Percentiles rank a stretch among this genome's conserved stretches.
phyloP scores from a whole-genome alignment of 1,140 invertebrate genomes.

The Diabrotica virgifera region DNA sequence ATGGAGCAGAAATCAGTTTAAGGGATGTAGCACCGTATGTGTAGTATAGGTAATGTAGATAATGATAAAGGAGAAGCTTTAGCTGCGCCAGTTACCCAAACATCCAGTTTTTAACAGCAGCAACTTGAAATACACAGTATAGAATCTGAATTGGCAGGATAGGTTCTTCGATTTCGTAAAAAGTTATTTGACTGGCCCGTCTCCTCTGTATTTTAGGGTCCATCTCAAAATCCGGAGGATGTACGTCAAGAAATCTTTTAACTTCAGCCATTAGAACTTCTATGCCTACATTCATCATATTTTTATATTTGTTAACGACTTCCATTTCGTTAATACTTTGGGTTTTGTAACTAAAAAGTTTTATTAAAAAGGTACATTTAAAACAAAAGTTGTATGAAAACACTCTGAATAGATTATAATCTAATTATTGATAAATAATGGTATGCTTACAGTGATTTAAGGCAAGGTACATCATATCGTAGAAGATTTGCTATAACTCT shows the following conservation, averaged over 20 bases:
- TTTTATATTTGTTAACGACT: conserved; percentile 25
- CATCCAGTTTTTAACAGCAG: conserved; percentile 34
- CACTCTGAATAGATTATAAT: too few species aligned
- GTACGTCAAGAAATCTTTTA: conserved; percentile 26
- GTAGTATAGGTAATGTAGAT: conserved; percentile 9
- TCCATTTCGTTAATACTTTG: conserved; percentile 24
- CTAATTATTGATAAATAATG: too few species aligned
- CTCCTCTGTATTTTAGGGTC: conserved; percentile 29
- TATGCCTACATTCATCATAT: conserved; percentile 18
- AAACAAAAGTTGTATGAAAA: too few species aligned
- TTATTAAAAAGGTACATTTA: too few species aligned
- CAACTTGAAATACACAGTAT: conserved; percentile 30
- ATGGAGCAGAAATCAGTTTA: too few species aligned
- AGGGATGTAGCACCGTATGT: too few species aligned
- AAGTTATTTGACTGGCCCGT: conserved; percentile 26
- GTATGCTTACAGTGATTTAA: too few species aligned
- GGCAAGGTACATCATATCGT: too few species aligned
- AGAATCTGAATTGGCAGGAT: conserved; percentile 30
- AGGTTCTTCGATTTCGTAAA: conserved; percentile 17
- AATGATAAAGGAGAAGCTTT: too few species aligned
- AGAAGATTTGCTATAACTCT: too few species aligned
- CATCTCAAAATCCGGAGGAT: conserved; percentile 26
- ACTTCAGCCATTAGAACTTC: conserved; percentile 30
- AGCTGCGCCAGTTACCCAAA: conserved; percentile 25
- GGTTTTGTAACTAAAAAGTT: conserved; percentile 17